A percentile compares a stretch with the other conserved stretches of the same genome.
phyloP scores from a whole-genome alignment of 2,113 vertebrate species.

The Hymenochirus boettgeri region DNA sequence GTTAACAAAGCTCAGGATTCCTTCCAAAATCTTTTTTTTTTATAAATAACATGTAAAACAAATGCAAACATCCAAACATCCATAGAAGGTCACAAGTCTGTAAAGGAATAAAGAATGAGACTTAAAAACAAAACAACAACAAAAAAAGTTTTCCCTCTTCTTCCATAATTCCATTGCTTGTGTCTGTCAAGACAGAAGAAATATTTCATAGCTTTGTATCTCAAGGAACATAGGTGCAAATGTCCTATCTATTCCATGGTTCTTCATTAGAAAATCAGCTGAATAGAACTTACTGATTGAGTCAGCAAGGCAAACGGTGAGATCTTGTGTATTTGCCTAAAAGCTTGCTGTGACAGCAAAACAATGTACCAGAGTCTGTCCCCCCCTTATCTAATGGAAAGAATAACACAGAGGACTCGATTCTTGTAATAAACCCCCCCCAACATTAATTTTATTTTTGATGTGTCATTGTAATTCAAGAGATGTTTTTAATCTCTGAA shows the following conservation, averaged over 20 bases:
- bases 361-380: slow-evolving; percentile 59
- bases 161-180: neutral
- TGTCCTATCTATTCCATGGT: slow-evolving; percentile 48
- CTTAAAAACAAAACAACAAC: neutral
- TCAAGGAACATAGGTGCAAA: slow-evolving; percentile 45
- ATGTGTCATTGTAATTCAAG: slow-evolving; percentile 76
- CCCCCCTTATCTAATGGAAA: slow-evolving; percentile 68
- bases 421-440: slow-evolving; percentile 70
- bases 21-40: too few species aligned
- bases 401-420: slow-evolving; percentile 65
- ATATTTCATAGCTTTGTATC: slow-evolving; percentile 9
- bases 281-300: slow-evolving; percentile 55
- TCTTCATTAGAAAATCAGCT: slow-evolving; percentile 50
- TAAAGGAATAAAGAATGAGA: too few species aligned
- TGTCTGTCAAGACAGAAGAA: neutral
- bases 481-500: slow-evolving; percentile 77
- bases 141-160: neutral
- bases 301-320: slow-evolving; percentile 54
- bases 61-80: too few species aligned
- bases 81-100: too few species aligned
- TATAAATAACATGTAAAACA: too few species aligned
- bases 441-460: slow-evolving; percentile 73
- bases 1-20: too few species aligned
- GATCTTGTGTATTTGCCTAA: slow-evolving; percentile 69
- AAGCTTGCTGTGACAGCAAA: slow-evolving; percentile 60